Evolutionary conservation across 2,888 invertebrate species (phyloP).

Genomic region (Ommatoiulus sabulosus): DNA sequence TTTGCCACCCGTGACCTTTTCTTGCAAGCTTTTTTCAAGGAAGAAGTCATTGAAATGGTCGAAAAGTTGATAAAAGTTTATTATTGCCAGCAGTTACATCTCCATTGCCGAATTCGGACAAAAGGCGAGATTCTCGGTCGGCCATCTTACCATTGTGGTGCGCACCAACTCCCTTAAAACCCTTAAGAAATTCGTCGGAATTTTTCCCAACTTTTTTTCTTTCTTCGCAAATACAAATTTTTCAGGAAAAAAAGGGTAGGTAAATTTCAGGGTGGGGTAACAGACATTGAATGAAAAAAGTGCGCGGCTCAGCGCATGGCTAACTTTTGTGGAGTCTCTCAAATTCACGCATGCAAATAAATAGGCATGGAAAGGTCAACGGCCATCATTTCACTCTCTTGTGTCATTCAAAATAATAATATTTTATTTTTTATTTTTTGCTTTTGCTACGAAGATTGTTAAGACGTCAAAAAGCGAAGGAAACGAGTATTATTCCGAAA

Average conservation of each 20-base stretch:
- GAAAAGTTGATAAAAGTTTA: background rate
- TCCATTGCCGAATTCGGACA: no score
- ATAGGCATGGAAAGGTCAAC: background rate
- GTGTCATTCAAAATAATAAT: background rate
- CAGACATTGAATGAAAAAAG: background rate
- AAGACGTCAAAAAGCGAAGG: background rate
- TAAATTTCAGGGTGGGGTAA: background rate
- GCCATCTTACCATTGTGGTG: background rate
- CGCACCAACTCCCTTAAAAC: background rate
- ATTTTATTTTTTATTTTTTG: background rate
- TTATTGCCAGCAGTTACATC: background rate
- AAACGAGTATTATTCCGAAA: background rate
- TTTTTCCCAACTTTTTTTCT: background rate
- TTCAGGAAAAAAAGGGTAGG: background rate
- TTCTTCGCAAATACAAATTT: background rate
- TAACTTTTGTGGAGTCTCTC: constrained; percentile 3
- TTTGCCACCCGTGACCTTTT: background rate
- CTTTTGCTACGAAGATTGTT: background rate
- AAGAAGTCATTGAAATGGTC: no score
- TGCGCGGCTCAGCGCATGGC: background rate
- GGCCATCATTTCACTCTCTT: constrained; percentile 12
- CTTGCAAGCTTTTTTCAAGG: background rate
- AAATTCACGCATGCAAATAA: constrained; percentile 12
- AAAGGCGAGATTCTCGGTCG: background rate
- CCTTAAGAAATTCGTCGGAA: background rate